A percentile compares a stretch with the other conserved stretches of the same genome.
These are phyloP conservation scores for Cydia strobilella DNA, from an alignment of 1,140 invertebrate species.

Conservation along the genomic window DNA sequence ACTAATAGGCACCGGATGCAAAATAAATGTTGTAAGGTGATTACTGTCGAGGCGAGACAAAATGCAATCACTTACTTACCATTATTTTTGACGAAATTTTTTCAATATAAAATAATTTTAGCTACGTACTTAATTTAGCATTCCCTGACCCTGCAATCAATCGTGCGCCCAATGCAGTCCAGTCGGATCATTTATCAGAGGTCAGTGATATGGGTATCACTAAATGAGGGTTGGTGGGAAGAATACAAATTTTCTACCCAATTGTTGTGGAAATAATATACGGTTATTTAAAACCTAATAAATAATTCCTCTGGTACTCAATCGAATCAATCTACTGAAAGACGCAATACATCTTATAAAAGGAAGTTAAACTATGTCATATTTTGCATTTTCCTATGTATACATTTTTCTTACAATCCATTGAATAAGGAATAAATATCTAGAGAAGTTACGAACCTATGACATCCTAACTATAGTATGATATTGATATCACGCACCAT, in stretches of 20 bases:
- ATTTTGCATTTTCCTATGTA: too few relatives aligned
- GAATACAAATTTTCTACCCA: background rate
- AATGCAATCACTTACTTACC: too few relatives aligned
- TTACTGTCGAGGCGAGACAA: too few relatives aligned
- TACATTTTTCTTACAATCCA: too few relatives aligned
- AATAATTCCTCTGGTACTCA: background rate
- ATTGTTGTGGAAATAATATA: constrained; percentile 1
- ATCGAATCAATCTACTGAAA: background rate
- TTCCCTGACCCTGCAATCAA: background rate
- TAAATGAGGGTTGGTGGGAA: background rate
- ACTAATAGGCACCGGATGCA: too few relatives aligned
- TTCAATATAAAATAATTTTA: background rate
- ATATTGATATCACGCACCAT: too few relatives aligned
- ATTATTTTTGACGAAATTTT: background rate
- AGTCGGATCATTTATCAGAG: background rate
- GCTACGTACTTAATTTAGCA: background rate
- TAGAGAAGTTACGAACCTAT: too few relatives aligned
- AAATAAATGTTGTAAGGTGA: too few relatives aligned
- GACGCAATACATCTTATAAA: background rate
- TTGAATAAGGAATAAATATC: too few relatives aligned
- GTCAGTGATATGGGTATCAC: background rate
- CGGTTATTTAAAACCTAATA: background rate
- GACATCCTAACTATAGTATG: too few relatives aligned
- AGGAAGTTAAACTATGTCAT: background rate
- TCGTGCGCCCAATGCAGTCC: background rate